Conservation (phyloP, 2,888 invertebrate species). For the Pollenia angustigena region DNA sequence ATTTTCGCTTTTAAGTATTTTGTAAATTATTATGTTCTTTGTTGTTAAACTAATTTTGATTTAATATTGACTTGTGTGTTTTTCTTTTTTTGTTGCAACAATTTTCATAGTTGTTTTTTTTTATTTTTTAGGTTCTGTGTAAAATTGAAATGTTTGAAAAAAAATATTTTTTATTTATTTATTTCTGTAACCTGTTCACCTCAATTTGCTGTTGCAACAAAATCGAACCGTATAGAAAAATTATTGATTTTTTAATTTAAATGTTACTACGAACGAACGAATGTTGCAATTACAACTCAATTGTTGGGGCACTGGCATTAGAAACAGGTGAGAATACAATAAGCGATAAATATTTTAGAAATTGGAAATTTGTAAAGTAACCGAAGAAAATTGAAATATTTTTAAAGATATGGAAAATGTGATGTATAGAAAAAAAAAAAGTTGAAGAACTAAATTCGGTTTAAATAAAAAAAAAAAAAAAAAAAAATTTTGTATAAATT, state of each 20-base stretch:
- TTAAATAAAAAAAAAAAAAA: too few relatives aligned
- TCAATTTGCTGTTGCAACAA: conserved; percentile 43
- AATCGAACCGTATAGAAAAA: neutral
- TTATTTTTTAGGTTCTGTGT: neutral
- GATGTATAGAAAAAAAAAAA: too few relatives aligned
- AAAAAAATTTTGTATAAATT: too few relatives aligned
- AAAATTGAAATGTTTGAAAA: conserved; percentile 44
- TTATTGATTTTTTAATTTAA: conserved; percentile 55
- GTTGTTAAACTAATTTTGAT: conserved; percentile 59
- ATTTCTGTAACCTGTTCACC: conserved; percentile 56
- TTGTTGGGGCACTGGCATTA: neutral
- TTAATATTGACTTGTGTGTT: conserved; percentile 50
- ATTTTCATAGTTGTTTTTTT: neutral
- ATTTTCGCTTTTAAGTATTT: conserved; percentile 10
- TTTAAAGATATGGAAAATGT: too few relatives aligned
- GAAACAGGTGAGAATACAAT: neutral
- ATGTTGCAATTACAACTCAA: conserved; percentile 56
- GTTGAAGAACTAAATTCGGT: too few relatives aligned
- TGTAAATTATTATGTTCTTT: conserved; percentile 52
- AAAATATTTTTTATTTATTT: neutral
- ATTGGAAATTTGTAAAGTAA: too few relatives aligned
- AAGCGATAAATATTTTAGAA: too few relatives aligned
- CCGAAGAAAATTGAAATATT: too few relatives aligned
- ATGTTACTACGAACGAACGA: conserved; percentile 23
- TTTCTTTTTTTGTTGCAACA: neutral